Conservation (phyloP, 2,888 invertebrate species). For the Cephus pulcher region DNA sequence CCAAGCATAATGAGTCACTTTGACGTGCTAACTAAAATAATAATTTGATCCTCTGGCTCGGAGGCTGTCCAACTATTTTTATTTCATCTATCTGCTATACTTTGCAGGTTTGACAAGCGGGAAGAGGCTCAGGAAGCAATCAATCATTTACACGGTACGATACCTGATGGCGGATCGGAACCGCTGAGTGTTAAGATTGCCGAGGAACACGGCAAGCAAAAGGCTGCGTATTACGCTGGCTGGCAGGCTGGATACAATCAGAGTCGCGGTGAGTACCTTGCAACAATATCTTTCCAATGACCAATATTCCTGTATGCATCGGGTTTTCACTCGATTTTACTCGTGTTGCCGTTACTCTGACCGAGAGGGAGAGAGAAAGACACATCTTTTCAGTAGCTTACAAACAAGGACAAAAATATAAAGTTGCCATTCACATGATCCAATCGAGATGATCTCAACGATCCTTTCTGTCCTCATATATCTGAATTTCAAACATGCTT, state of each 20-base stretch:
- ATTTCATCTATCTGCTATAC: too few species aligned
- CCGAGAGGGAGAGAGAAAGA: too few species aligned
- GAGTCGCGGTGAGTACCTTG: slow-evolving; percentile 66
- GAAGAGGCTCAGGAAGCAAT: slow-evolving; percentile 94
- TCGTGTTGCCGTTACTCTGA: too few species aligned
- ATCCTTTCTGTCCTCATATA: too few species aligned
- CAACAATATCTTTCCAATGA: background rate
- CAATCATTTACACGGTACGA: slow-evolving; percentile 83
- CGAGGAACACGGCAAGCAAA: slow-evolving; percentile 87
- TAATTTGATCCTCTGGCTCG: slow-evolving; percentile 9
- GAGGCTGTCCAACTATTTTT: too few species aligned
- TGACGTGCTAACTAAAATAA: background rate
- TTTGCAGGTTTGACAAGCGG: slow-evolving; percentile 81
- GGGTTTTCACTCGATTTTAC: too few species aligned
- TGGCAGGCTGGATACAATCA: slow-evolving; percentile 78
- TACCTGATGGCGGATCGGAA: slow-evolving; percentile 86
- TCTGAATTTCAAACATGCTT: too few species aligned
- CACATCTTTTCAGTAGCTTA: too few species aligned
- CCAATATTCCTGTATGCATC: background rate
- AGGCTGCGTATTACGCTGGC: slow-evolving; percentile 80
- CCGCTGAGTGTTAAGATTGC: slow-evolving; percentile 88
- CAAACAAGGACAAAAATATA: too few species aligned
- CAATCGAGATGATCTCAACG: too few species aligned
- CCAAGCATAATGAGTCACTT: background rate
- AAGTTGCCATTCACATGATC: too few species aligned